Percentiles rank a stretch among this genome's conserved stretches.
These are phyloP conservation scores for Neomicropteryx cornuta DNA, from an alignment of 1,140 invertebrate species.

Conservation along the genomic window DNA sequence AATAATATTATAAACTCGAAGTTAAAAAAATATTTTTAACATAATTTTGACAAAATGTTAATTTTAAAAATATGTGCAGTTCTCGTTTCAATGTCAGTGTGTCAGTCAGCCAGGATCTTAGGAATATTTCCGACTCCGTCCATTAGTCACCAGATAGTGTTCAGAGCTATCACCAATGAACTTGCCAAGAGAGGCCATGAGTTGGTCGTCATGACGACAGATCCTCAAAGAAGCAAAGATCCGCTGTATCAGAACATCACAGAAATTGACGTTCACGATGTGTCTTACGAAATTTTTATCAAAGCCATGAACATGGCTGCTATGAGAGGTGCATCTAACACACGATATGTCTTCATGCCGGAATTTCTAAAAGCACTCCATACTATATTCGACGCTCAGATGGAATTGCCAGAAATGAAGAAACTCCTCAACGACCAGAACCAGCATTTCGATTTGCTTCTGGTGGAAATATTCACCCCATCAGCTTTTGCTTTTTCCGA, in stretches of 20 bases:
- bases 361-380: conserved; percentile 3
- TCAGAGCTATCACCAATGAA: conserved; percentile 21
- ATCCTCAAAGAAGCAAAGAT: conserved; percentile 10
- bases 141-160: conserved; percentile 39
- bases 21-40: too few relatives aligned
- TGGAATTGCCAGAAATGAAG: conserved; percentile 10
- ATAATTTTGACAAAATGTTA: too few relatives aligned
- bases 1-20: too few relatives aligned
- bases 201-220: conserved; percentile 19
- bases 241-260: conserved; percentile 12
- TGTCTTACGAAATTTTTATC: conserved; percentile 8
- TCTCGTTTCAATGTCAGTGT: too few relatives aligned
- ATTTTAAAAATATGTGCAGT: too few relatives aligned
- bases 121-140: conserved; percentile 27
- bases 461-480: conserved; percentile 10
- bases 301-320: conserved; percentile 5
- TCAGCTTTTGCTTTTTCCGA: conserved; percentile 16
- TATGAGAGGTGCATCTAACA: background rate
- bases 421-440: conserved; percentile 7
- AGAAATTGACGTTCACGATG: conserved; percentile 14
- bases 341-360: background rate
- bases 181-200: conserved; percentile 30
- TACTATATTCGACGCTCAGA: conserved; percentile 7
- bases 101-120: conserved; percentile 34
- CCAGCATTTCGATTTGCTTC: conserved; percentile 12